These are phyloP conservation scores for Endomychus coccineus DNA, from an alignment of 2,888 invertebrate genomes.

Conservation along the genomic window DNA sequence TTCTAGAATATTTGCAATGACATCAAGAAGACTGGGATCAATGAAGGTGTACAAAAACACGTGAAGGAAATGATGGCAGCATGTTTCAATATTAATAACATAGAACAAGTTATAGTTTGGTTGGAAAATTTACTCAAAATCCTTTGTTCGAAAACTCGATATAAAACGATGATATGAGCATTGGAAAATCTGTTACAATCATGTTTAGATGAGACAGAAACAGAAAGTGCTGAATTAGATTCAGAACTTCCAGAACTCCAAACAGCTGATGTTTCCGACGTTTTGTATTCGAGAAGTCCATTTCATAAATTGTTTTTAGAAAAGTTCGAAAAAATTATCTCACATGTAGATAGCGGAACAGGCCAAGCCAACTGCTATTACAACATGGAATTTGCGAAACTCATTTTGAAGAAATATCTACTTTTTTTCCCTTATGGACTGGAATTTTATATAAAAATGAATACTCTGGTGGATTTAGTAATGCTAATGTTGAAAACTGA, in stretches of 20 bases:
- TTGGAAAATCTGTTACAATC: too few relatives aligned
- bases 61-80: constrained; percentile 7
- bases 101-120: too few relatives aligned
- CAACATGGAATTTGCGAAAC: too few relatives aligned
- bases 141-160: constrained; percentile 1
- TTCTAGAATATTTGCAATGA: constrained; percentile 1
- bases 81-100: not conserved
- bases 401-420: not conserved
- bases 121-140: constrained; percentile 1
- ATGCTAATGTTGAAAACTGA: not conserved
- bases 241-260: too few relatives aligned
- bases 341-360: too few relatives aligned
- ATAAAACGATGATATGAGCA: too few relatives aligned
- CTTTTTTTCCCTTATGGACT: constrained; percentile 4
- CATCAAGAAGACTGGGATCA: not conserved
- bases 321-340: too few relatives aligned
- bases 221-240: too few relatives aligned
- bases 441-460: not conserved
- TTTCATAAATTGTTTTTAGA: constrained; percentile 2
- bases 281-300: not conserved
- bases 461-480: not conserved
- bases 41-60: not conserved
- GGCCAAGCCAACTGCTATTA: too few relatives aligned
- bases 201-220: too few relatives aligned
- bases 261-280: not conserved